Evolutionary conservation across 2,113 vertebrate species (phyloP), one percentile per base, ranked within the genome.

Genomic region (Gymnogyps californianus): DNA sequence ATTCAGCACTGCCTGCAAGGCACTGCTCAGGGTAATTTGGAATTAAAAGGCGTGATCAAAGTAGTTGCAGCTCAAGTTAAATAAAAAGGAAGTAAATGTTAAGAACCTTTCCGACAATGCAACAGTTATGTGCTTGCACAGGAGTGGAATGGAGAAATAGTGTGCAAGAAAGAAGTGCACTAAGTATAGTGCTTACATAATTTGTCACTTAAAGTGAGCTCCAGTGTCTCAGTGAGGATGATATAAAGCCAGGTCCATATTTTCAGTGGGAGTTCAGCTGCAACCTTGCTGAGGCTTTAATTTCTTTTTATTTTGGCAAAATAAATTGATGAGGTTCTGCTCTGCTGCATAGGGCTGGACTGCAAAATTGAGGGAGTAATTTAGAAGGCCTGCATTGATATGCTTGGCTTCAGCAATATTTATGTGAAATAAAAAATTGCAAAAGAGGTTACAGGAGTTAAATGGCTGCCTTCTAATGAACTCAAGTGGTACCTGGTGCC

Each of bases 21-120:
- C 0, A 0, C 83, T 71, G 86, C 88, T 86, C 18, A 1, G 10
- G 3, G 11, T n/a, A 80, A 49, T 49, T 84, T 0, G 0, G 47
- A 84, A 69, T 59, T 54, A 29, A 88, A 83, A 88, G 54, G 13
- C 0, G 0, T n/a, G 74, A 85, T 91, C 75, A 58, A 93, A 93
- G 89, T 25, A 65, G 42, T n/a, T 5, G 5, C 22, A 86, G 36
- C 58, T 90, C 78, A 58, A 72, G 44, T 52, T 80, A 87, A 89
- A 90, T 21, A 42, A 65, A 83, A 93, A 70, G 52, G 70, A 95
- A 90, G 54, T 54, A 65, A 65, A 38, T 75, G 40, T 29, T 46
- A 49, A 64, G 46, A 61, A n/a, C 19, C 9, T 79, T 79, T 72
- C 40, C 67, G 77, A 79, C 69, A 91, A 49, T 38, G 21, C 22